Evolutionary conservation across 2,888 invertebrate species (phyloP).

Genomic region (Parnassius glacialis): DNA sequence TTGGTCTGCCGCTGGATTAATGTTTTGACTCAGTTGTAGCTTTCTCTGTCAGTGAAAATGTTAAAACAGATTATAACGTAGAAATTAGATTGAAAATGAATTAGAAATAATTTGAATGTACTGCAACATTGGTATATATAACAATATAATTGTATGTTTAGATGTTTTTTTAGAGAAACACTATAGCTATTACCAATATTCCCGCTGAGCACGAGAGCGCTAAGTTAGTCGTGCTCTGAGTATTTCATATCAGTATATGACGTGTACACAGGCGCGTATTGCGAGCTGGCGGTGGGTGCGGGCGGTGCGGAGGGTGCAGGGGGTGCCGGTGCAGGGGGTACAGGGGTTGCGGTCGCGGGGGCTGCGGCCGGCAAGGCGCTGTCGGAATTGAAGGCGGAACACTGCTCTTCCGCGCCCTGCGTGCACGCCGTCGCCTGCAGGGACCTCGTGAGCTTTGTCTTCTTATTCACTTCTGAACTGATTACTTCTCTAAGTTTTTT

Average conservation of each 20-base stretch:
- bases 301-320: slow-evolving; percentile 50
- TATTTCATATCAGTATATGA: neutral
- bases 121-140: no score
- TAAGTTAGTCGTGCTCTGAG: neutral
- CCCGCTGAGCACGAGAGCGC: neutral
- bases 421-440: slow-evolving; percentile 81
- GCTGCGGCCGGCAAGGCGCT: slow-evolving; percentile 61
- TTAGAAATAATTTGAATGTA: no score
- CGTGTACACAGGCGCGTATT: slow-evolving; percentile 70
- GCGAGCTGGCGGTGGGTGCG: slow-evolving; percentile 68
- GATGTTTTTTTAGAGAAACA: no score
- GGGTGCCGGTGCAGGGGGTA: no score
- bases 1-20: slow-evolving; percentile 17
- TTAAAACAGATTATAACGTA: no score
- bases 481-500: no score
- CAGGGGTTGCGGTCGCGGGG: slow-evolving; percentile 27
- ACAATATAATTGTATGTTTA: no score
- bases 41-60: neutral
- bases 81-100: no score
- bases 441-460: slow-evolving; percentile 80
- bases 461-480: neutral
- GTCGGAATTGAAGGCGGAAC: slow-evolving; percentile 57
- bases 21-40: neutral
- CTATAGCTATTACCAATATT: no score
- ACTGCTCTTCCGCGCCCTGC: slow-evolving; percentile 64